A percentile compares a stretch with the other conserved stretches of the same genome.
phyloP scores from a whole-genome alignment of 2,797 vertebrate genomes.

The Zalophus californianus region DNA sequence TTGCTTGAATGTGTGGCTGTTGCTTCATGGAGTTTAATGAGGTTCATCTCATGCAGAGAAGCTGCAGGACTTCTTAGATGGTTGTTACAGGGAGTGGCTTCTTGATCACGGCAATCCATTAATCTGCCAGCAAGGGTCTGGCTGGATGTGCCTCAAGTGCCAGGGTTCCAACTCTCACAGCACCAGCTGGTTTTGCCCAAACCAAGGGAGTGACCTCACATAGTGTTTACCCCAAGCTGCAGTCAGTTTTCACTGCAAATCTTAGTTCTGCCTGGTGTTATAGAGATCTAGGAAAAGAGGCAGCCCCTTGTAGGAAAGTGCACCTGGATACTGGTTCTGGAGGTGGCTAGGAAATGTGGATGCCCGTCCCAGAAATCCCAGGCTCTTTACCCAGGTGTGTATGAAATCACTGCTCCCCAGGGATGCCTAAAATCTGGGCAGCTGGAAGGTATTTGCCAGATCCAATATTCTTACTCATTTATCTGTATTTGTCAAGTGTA shows the following conservation, averaged over 20 bases:
- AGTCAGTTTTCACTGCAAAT: neutral
- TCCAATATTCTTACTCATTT: neutral
- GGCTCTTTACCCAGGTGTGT: neutral
- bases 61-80: neutral
- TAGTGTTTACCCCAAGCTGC: neutral
- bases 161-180: neutral
- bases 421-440: neutral
- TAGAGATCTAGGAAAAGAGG: neutral
- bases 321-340: neutral
- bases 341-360: neutral
- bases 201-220: neutral
- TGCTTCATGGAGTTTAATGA: constrained; percentile 58
- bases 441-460: neutral
- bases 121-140: neutral
- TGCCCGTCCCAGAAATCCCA: neutral
- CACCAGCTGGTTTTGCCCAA: neutral
- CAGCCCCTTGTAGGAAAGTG: neutral
- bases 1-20: constrained; percentile 19
- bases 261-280: neutral
- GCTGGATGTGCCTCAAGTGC: neutral
- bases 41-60: neutral
- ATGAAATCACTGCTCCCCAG: neutral
- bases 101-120: constrained; percentile 3
- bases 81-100: constrained; percentile 42
- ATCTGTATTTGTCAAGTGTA: neutral